phyloP scores from a whole-genome alignment of 2,113 vertebrate genomes.

The Tricholaema leucomelas region DNA sequence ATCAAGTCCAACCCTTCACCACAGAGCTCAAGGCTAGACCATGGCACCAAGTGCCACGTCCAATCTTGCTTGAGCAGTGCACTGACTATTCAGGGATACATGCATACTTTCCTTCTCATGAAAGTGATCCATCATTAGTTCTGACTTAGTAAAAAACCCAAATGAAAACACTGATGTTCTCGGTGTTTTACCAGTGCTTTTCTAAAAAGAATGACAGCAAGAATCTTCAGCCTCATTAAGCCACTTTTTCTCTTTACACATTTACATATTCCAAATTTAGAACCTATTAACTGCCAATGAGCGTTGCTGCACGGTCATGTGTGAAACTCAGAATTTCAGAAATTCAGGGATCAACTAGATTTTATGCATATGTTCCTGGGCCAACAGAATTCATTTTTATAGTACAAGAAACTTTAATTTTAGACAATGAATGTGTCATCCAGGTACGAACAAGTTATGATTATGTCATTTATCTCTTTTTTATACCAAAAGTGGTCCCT shows the following conservation, averaged over 20 bases:
- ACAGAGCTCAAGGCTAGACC: no score
- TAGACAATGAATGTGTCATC: background rate
- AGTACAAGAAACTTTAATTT: background rate
- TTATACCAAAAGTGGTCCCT: background rate
- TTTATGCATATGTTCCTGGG: background rate
- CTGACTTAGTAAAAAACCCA: background rate
- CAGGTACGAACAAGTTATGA: background rate
- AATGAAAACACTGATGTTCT: conserved; percentile 14
- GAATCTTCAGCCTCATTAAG: conserved; percentile 21
- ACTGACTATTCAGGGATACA: background rate
- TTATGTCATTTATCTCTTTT: background rate
- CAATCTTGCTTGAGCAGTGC: background rate
- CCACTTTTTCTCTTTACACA: background rate
- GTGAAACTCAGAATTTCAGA: conserved; percentile 13
- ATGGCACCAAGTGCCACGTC: no score
- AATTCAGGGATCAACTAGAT: background rate
- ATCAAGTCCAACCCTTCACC: no score
- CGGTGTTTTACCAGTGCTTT: background rate
- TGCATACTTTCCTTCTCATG: background rate
- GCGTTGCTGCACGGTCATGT: background rate
- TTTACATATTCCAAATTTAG: conserved; percentile 56
- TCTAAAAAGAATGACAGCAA: background rate
- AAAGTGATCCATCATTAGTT: background rate
- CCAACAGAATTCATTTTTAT: background rate
- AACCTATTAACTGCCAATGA: background rate